Conservation (phyloP, 2,113 vertebrate species). For the Crypturellus undulatus region DNA sequence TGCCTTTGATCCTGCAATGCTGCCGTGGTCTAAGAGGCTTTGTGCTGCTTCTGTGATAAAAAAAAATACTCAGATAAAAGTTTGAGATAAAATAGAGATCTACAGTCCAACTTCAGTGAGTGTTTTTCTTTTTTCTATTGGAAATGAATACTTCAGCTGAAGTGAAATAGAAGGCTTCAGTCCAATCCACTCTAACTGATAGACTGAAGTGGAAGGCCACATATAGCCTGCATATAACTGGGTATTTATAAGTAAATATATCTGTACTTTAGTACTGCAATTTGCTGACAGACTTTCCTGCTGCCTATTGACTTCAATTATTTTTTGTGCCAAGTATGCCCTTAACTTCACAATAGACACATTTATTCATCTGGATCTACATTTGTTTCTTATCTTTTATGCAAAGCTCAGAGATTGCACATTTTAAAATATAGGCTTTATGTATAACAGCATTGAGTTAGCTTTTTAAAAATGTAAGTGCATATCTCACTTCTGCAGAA, state of each 20-base stretch:
- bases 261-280: not conserved
- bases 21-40: not conserved
- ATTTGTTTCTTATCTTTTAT: constrained; percentile 10
- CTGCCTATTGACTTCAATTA: constrained; percentile 42
- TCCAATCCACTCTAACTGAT: not conserved
- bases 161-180: not conserved
- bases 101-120: not conserved
- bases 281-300: constrained; percentile 46
- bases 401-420: not conserved
- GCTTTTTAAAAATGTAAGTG: not conserved
- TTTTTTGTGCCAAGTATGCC: constrained; percentile 11
- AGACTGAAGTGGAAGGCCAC: not conserved
- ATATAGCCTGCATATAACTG: not conserved
- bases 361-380: constrained; percentile 38
- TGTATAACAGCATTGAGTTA: not conserved
- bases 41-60: not conserved
- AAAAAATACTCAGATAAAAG: not conserved
- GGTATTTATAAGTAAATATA: not conserved
- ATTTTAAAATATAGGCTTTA: constrained; percentile 12
- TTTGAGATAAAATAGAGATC: not conserved
- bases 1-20: not conserved
- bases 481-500: not conserved
- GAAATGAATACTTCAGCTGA: not conserved
- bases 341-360: constrained; percentile 14
- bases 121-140: not conserved